These are phyloP conservation scores for Oncorhynchus keta DNA, from an alignment of 2,113 vertebrate genomes.

Conservation along the genomic window DNA sequence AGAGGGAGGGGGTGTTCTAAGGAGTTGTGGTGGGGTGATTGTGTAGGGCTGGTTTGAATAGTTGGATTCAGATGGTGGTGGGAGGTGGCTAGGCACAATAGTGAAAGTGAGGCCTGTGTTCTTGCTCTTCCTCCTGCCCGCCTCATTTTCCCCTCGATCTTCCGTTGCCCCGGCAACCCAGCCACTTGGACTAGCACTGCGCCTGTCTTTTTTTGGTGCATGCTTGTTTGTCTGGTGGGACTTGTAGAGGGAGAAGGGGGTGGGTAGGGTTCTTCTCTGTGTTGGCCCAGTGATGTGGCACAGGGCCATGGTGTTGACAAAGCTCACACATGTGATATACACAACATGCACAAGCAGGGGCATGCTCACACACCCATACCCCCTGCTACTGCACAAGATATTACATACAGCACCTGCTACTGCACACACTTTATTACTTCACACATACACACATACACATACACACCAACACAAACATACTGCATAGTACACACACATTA, in stretches of 20 bases:
- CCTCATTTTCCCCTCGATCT: constrained; percentile 52
- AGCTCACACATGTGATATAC: background rate
- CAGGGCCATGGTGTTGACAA: background rate
- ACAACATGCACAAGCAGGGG: background rate
- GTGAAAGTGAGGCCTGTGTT: constrained; percentile 72
- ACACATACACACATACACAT: background rate
- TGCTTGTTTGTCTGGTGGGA: constrained; percentile 4
- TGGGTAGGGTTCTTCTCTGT: background rate
- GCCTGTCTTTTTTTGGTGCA: constrained; percentile 44
- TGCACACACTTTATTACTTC: background rate
- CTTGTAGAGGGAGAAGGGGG: background rate
- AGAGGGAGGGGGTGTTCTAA: constrained; percentile 25
- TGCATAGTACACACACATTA: background rate
- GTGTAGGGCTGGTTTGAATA: constrained; percentile 67
- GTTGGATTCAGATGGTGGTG: constrained; percentile 73
- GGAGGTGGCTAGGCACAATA: constrained; percentile 70
- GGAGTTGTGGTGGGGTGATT: constrained; percentile 66
- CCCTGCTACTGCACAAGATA: background rate
- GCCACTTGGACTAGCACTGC: constrained; percentile 51
- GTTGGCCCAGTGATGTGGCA: too few species aligned
- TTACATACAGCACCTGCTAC: background rate
- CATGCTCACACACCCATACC: background rate
- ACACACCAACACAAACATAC: background rate
- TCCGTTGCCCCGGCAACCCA: constrained; percentile 66
- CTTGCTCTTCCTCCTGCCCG: constrained; percentile 54